phyloP scores from a whole-genome alignment of 2,113 vertebrate genomes.

The Petaurus breviceps region DNA sequence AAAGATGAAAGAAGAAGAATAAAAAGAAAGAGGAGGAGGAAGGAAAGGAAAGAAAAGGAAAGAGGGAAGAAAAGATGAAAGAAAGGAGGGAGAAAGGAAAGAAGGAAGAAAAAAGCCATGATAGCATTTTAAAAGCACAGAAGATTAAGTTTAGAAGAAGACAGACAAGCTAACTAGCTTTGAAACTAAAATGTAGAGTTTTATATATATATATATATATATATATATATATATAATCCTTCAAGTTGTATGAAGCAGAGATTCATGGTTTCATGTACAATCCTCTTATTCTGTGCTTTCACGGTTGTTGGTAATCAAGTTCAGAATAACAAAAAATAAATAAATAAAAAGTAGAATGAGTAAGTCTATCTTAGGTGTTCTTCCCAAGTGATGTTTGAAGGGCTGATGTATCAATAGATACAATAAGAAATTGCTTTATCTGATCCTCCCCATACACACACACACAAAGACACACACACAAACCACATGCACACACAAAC shows the following conservation, averaged over 20 bases:
- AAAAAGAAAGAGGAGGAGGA: no score
- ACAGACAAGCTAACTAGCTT: background rate
- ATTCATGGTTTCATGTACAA: background rate
- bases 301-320: background rate
- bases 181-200: background rate
- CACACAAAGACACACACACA: no score
- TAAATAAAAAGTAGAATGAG: background rate
- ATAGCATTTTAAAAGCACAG: background rate
- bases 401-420: background rate
- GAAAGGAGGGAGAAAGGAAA: no score
- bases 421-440: background rate
- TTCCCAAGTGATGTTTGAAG: background rate
- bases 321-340: background rate
- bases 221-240: no score
- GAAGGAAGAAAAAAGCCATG: no score
- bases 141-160: background rate
- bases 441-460: background rate
- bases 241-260: background rate
- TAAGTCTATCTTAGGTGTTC: background rate
- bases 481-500: no score
- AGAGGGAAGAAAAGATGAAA: no score
- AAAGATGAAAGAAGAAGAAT: no score
- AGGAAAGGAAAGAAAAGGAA: no score
- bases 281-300: background rate
- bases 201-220: no score